Evolutionary conservation across 2,797 vertebrate genomes (phyloP).

Genomic region (Delichon dasypus): DNA sequence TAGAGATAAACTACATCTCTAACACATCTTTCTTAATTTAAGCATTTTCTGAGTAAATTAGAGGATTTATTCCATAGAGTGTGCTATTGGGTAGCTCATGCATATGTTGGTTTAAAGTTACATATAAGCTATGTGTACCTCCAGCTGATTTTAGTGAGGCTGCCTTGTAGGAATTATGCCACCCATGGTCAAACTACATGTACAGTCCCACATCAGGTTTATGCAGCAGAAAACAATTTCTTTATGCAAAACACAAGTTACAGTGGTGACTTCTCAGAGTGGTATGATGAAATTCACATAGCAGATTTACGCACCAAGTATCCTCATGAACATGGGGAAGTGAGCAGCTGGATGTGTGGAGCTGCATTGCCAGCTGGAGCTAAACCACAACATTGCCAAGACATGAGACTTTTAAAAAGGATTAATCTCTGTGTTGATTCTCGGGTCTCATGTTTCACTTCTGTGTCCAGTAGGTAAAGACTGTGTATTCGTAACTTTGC

Average conservation of each 20-base stretch:
- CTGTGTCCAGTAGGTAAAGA: neutral
- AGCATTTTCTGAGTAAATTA: neutral
- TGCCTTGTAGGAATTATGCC: conserved; percentile 1
- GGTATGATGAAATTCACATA: neutral
- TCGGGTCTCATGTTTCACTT: neutral
- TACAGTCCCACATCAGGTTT: neutral
- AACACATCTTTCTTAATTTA: conserved; percentile 9
- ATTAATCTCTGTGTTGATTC: neutral
- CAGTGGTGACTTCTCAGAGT: neutral
- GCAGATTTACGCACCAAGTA: neutral
- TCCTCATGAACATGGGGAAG: neutral
- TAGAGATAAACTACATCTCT: neutral
- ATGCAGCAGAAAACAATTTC: neutral
- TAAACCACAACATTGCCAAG: neutral
- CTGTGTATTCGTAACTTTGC: neutral
- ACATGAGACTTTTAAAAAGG: neutral
- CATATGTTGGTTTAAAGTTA: neutral
- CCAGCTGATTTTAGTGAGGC: conserved; percentile 10
- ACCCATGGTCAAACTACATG: neutral
- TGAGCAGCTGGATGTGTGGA: neutral
- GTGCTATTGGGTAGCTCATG: neutral
- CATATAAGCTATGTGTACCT: neutral
- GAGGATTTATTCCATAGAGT: conserved; percentile 10
- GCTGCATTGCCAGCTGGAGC: neutral
- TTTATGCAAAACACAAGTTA: neutral